Conservation (phyloP, 2,888 invertebrate species). For the Reticulitermes lucifugus region DNA sequence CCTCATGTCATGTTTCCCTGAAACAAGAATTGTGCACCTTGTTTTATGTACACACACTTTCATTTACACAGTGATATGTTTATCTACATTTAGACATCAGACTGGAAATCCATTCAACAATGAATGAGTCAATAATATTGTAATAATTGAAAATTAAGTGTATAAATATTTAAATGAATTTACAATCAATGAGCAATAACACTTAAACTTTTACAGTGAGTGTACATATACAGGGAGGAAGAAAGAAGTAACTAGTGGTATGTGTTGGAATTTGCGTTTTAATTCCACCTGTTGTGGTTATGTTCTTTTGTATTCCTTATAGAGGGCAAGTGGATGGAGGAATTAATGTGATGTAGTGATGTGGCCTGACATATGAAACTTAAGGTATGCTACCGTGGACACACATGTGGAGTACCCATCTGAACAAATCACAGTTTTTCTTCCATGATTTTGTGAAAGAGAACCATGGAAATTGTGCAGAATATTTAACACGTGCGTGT, state of each 20-base stretch:
- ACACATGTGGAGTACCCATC: neutral
- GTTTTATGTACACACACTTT: slow-evolving; percentile 25
- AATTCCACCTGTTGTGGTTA: neutral
- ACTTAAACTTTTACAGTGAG: neutral
- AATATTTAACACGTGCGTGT: slow-evolving; percentile 22
- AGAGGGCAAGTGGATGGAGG: neutral
- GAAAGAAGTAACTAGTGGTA: slow-evolving; percentile 13
- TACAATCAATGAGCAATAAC: slow-evolving; percentile 31
- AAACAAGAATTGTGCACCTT: slow-evolving; percentile 5
- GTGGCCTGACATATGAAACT: neutral
- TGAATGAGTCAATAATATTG: slow-evolving; percentile 4
- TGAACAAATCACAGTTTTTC: slow-evolving; percentile 23
- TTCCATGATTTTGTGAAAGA: neutral
- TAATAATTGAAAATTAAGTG: neutral
- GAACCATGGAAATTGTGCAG: slow-evolving; percentile 11
- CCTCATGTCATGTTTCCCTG: slow-evolving; percentile 13
- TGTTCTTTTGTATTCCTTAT: neutral
- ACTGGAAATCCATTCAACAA: slow-evolving; percentile 22
- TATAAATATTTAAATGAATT: slow-evolving; percentile 14
- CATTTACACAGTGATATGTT: slow-evolving; percentile 50
- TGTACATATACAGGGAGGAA: slow-evolving; percentile 1
- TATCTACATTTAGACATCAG: slow-evolving; percentile 46
- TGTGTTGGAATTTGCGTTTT: neutral
- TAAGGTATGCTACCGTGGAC: neutral
- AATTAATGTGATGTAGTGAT: neutral